Base-by-base conservation (phyloP, 2,888 invertebrate species). In the Rotaria magnacalcarata region DNA sequence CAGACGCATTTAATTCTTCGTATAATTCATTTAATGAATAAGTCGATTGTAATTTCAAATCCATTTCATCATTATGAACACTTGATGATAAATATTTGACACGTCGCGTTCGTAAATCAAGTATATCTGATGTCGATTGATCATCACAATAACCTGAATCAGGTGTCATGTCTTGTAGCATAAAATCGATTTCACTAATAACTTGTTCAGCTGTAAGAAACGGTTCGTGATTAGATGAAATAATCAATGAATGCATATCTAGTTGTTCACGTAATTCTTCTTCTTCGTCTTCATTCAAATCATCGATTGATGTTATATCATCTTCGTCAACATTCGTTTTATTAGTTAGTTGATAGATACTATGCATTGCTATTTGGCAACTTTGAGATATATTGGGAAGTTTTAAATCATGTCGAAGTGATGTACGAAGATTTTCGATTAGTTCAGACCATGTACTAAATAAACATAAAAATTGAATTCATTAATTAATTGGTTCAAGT, bases 141-240 rank as follows among this genome's bases (percentile, higher is more conserved):
- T 47, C 50, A 14, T 75, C 50, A 85, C 50, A 86, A 50, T 75
- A 74, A 27, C 86, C 86, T 4, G 86, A 86, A 47, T 86, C 86
- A 4, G 86, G 86, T n/a, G 86, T 86, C 80, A 85, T 86, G 41
- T 80, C 80, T 80, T 80, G 80, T 47, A 80, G n/a, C 58, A 86
- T 85, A 16, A 75, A 85, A 85, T 86, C 86, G 16, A 86, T 85
- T 85, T 86, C 86, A 60, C 85, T 86, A 41, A 86, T 60, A 34
- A 86, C 86, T 80, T 86, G 86, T 75, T 86, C 86, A 24, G 86
- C 86, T 27, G 86, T 86, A 10, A 86, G 50, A 41, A 86, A 84
- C 50, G 86, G 86, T 54, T 86, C 86, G n/a, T 47, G 80, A 80
- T 80, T 80, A 24, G 43, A 24, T 47, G 80, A 24, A 47, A 80